Evolutionary conservation across 1,140 invertebrate species (phyloP).

Genomic region (Holcopasites calliopsidis): DNA sequence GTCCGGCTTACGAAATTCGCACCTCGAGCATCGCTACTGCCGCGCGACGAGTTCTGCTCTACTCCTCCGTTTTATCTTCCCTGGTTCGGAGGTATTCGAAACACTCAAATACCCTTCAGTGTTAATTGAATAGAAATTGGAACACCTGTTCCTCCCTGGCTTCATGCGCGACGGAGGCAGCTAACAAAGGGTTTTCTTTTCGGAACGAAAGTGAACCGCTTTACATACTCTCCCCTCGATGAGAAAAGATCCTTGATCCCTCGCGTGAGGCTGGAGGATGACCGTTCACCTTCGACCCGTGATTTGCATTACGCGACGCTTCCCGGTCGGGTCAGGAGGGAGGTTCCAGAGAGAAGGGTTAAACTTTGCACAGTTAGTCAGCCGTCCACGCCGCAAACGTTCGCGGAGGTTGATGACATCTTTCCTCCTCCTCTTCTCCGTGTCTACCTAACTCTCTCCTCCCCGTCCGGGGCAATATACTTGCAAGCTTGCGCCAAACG

Average conservation of each 20-base stretch:
- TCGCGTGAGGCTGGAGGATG: conserved; percentile 10
- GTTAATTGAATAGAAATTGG: too few relatives aligned
- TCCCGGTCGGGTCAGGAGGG: neutral
- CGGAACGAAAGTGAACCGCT: too few relatives aligned
- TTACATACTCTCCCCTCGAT: neutral
- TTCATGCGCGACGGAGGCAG: too few relatives aligned
- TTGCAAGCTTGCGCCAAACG: too few relatives aligned
- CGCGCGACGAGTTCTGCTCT: neutral
- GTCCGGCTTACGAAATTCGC: conserved; percentile 17
- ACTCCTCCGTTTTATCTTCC: neutral
- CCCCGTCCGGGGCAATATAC: neutral
- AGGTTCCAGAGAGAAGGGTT: conserved; percentile 51
- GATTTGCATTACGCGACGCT: conserved; percentile 55
- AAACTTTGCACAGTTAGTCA: conserved; percentile 67
- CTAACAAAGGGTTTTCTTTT: too few relatives aligned
- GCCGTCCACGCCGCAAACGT: conserved; percentile 43
- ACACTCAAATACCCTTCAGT: too few relatives aligned
- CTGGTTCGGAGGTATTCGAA: too few relatives aligned
- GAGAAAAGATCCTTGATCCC: too few relatives aligned
- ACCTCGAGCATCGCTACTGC: conserved; percentile 9
- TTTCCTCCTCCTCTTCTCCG: conserved; percentile 48
- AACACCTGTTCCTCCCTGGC: neutral
- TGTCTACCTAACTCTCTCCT: neutral
- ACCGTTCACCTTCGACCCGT: conserved; percentile 39
- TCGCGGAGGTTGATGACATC: conserved; percentile 65